Conservation (phyloP, 2,797 vertebrate genomes). For the Delichon dasypus region DNA sequence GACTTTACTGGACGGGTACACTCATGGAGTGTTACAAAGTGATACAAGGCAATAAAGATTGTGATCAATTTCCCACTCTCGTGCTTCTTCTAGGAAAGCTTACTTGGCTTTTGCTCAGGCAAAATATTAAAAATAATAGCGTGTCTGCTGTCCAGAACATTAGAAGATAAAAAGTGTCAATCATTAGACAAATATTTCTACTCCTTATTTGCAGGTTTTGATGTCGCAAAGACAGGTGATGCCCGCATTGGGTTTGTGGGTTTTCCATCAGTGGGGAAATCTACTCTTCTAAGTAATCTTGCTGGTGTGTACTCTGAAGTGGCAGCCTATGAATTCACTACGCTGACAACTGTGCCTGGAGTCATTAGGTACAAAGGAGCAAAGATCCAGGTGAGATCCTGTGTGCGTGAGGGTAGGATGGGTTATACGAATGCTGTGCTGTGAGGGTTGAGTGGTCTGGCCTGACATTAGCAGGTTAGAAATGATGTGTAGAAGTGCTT, state of each 20-base stretch:
- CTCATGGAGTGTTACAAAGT: background rate
- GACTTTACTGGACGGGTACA: background rate
- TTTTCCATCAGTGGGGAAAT: constrained; percentile 98
- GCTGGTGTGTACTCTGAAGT: constrained; percentile 98
- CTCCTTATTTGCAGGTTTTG: constrained; percentile 84
- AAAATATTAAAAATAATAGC: background rate
- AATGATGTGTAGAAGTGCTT: background rate
- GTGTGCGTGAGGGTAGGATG: background rate
- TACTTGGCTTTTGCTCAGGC: background rate
- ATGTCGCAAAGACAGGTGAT: constrained; percentile 97
- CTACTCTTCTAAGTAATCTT: constrained; percentile 95
- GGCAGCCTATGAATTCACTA: constrained; percentile 97
- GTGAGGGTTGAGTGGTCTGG: background rate
- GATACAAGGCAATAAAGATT: background rate
- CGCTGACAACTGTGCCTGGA: constrained; percentile 94
- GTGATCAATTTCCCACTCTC: background rate
- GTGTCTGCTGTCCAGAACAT: background rate
- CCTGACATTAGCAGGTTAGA: background rate
- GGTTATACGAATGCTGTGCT: rapidly evolving
- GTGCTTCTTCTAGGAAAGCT: background rate
- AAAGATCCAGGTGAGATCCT: constrained; percentile 91
- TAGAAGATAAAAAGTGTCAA: background rate
- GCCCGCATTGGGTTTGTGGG: constrained; percentile 97
- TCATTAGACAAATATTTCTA: background rate
- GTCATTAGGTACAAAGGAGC: constrained; percentile 98